phyloP scores from a whole-genome alignment of 2,797 vertebrate species.

The Mus caroli region DNA sequence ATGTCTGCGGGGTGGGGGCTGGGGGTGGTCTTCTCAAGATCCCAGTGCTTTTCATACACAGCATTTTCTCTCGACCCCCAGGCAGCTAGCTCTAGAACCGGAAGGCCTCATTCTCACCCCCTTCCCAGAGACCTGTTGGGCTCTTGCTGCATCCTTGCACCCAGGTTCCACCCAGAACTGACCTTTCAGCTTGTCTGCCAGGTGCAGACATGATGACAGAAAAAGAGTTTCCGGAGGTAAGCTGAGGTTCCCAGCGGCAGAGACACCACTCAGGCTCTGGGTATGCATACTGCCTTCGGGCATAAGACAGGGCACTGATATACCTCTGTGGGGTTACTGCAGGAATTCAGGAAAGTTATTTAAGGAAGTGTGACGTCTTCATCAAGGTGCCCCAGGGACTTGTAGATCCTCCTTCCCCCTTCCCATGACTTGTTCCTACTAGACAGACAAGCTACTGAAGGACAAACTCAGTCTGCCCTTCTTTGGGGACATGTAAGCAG shows the following conservation, averaged over 20 bases:
- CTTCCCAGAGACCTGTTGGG: background rate
- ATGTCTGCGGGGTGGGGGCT: accelerated
- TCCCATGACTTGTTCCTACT: background rate
- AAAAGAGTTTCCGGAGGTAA: background rate
- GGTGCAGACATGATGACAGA: background rate
- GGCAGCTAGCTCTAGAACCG: too few relatives aligned
- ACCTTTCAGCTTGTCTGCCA: background rate
- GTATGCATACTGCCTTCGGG: background rate
- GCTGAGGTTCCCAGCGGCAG: background rate
- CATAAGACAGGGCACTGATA: background rate
- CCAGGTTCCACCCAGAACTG: background rate
- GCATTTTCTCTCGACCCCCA: background rate
- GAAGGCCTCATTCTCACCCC: background rate
- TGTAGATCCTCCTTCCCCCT: background rate
- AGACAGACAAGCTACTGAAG: background rate
- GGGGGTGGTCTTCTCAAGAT: background rate
- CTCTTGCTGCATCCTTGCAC: too few relatives aligned
- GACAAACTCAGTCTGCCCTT: background rate
- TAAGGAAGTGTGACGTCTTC: background rate
- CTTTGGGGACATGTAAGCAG: background rate
- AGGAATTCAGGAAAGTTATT: background rate
- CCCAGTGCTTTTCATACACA: background rate
- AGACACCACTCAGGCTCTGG: background rate
- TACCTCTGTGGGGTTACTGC: background rate
- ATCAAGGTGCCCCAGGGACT: background rate